Evolutionary conservation across 2,888 invertebrate genomes (phyloP).

Genomic region (Mantis religiosa): DNA sequence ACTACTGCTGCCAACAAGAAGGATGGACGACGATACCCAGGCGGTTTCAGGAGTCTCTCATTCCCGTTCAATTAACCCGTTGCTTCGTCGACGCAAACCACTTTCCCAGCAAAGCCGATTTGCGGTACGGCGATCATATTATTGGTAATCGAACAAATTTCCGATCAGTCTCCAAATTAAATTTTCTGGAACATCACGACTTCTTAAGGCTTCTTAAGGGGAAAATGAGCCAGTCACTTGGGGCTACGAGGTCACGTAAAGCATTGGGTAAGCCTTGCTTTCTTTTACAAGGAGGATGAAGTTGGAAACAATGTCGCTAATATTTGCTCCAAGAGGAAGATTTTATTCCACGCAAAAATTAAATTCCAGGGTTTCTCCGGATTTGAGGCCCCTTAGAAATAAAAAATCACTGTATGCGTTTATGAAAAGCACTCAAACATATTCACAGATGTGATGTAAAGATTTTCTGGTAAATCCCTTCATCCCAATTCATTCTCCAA

Average conservation of each 20-base stretch:
- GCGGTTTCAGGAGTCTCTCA: neutral
- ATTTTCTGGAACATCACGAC: neutral
- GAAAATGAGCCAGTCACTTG: neutral
- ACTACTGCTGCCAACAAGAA: no score
- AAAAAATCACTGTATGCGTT: no score
- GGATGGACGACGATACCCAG: neutral
- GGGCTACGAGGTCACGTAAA: neutral
- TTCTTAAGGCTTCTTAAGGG: neutral
- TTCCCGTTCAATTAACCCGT: neutral
- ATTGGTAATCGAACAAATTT: neutral
- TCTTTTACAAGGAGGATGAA: no score
- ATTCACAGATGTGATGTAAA: no score
- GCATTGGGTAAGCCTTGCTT: neutral
- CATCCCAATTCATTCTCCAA: no score
- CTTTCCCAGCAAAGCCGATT: neutral
- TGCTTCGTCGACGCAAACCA: neutral
- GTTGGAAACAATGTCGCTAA: no score
- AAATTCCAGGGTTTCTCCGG: no score
- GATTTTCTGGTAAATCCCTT: no score
- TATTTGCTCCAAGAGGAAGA: no score
- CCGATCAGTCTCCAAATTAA: neutral
- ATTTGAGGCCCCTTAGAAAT: no score
- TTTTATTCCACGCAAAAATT: no score
- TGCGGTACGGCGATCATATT: neutral
- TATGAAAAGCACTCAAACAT: no score